A percentile compares a stretch with the other conserved stretches of the same genome.
phyloP scores from a whole-genome alignment of 2,888 invertebrate genomes.

The Diogma glabrata region DNA sequence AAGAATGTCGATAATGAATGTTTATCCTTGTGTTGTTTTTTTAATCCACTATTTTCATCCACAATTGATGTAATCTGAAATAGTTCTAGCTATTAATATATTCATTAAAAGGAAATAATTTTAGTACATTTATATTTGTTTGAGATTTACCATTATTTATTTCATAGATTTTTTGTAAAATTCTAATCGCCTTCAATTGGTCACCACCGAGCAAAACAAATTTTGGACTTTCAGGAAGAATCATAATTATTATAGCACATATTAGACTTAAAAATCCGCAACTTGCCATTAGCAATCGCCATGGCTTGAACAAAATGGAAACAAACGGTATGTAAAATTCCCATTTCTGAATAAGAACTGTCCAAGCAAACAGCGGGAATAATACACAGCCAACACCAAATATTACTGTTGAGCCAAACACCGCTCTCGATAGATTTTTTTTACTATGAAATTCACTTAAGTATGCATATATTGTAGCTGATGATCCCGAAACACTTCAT shows the following conservation, averaged over 20 bases:
- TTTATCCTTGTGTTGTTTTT: no score
- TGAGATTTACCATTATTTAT: no score
- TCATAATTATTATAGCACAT: conserved; percentile 26
- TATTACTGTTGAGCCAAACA: conserved; percentile 30
- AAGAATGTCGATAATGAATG: no score
- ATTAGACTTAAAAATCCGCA: conserved; percentile 29
- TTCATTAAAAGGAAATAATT: neutral
- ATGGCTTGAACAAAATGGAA: conserved; percentile 28
- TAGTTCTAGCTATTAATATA: neutral
- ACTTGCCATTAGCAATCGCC: conserved; percentile 30
- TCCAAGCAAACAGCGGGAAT: conserved; percentile 30
- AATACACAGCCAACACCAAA: conserved; percentile 29
- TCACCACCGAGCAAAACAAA: conserved; percentile 26
- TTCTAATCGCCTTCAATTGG: conserved; percentile 24
- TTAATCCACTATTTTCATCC: no score
- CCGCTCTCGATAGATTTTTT: conserved; percentile 35
- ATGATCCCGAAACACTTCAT: conserved; percentile 36
- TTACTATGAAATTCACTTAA: conserved; percentile 41
- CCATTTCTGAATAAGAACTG: conserved; percentile 30
- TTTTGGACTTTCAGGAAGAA: conserved; percentile 33
- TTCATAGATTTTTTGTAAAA: no score
- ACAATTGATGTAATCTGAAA: conserved; percentile 2
- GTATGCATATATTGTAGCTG: conserved; percentile 41
- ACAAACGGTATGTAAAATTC: conserved; percentile 24
- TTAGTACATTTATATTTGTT: no score